Evolutionary conservation across 2,113 vertebrate genomes (phyloP).

Genomic region (Axis porcinus): DNA sequence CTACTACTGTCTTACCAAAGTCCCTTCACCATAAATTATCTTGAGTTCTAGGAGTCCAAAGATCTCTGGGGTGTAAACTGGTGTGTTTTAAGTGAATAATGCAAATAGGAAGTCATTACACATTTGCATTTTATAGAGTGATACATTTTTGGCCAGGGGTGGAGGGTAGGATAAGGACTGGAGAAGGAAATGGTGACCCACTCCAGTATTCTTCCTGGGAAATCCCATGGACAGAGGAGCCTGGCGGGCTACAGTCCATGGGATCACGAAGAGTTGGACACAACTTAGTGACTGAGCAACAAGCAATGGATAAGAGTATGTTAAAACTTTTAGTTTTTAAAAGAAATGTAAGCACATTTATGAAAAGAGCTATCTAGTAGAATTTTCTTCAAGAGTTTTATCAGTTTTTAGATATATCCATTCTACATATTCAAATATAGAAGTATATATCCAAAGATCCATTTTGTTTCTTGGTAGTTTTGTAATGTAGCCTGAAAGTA

Average conservation of each 20-base stretch:
- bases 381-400: background rate
- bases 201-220: background rate
- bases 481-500: background rate
- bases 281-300: background rate
- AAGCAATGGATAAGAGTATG: background rate
- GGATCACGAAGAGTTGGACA: background rate
- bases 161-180: background rate
- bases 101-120: background rate
- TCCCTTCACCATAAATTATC: background rate
- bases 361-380: background rate
- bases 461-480: background rate
- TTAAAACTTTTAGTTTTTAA: background rate
- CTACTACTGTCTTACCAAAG: background rate
- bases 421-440: background rate
- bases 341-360: slow-evolving; percentile 4
- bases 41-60: background rate
- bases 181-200: background rate
- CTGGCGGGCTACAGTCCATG: background rate
- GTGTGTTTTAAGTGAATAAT: background rate
- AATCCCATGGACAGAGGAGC: background rate
- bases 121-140: background rate
- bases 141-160: background rate
- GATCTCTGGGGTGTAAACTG: background rate
- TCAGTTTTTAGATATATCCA: background rate
- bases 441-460: background rate